Conservation (phyloP, 2,888 invertebrate species). For the Tillus elongatus region DNA sequence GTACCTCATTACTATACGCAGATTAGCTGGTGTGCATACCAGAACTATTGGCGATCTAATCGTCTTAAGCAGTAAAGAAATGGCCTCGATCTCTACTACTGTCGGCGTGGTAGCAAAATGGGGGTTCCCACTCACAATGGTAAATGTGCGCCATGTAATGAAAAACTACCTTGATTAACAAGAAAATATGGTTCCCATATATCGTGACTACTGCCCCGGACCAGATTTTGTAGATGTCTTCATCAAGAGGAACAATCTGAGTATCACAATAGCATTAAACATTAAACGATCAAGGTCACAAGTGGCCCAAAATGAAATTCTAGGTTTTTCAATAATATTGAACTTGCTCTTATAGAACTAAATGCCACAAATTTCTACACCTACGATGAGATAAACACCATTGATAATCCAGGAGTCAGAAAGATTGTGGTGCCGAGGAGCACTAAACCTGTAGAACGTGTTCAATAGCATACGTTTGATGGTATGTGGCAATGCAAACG, state of each 20-base stretch:
- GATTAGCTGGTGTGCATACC: conserved; percentile 6
- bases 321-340: neutral
- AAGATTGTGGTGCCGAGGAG: conserved; percentile 26
- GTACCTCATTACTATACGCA: too few species aligned
- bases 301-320: conserved; percentile 7
- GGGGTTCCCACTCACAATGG: conserved; percentile 13
- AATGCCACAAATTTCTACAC: conserved; percentile 19
- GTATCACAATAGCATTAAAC: conserved; percentile 10
- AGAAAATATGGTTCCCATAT: conserved; percentile 8
- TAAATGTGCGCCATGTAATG: conserved; percentile 10
- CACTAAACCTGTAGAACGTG: conserved; percentile 27
- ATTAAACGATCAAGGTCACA: conserved; percentile 11
- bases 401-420: conserved; percentile 29
- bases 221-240: conserved; percentile 11
- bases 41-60: conserved; percentile 7
- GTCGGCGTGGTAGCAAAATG: conserved; percentile 13
- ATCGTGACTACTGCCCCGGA: conserved; percentile 9
- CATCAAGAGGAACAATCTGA: conserved; percentile 9
- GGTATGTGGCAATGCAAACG: conserved; percentile 24
- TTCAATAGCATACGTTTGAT: conserved; percentile 25
- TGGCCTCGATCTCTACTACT: conserved; percentile 9
- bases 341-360: neutral
- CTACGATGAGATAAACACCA: conserved; percentile 33
- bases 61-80: conserved; percentile 8
- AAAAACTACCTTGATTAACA: conserved; percentile 14